These are phyloP conservation scores for Centropyge bicolor DNA, from an alignment of 2,797 vertebrate species.

Conservation along the genomic window DNA sequence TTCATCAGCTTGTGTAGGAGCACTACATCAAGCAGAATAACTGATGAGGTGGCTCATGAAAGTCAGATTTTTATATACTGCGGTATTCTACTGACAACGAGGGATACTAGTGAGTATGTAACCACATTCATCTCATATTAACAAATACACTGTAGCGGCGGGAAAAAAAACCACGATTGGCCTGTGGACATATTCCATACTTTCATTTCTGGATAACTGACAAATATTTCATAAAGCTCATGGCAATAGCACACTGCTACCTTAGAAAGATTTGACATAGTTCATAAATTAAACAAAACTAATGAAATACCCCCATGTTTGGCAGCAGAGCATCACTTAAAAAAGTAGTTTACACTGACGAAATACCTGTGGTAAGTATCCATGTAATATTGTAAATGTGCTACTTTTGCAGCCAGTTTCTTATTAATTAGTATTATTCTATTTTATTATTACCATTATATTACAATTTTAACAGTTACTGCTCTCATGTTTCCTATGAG, in stretches of 20 bases:
- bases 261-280: background rate
- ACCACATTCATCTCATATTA: slow-evolving; percentile 9
- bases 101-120: background rate
- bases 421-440: background rate
- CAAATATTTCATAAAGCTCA: background rate
- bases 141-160: background rate
- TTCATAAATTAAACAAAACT: background rate
- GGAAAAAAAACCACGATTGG: background rate
- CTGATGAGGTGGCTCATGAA: slow-evolving; percentile 30
- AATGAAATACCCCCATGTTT: too few species aligned
- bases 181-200: background rate
- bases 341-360: background rate
- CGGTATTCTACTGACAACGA: slow-evolving; percentile 10
- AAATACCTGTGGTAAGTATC: background rate
- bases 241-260: background rate
- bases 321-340: background rate
- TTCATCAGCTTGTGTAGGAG: slow-evolving; percentile 35
- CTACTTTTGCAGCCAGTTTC: slow-evolving; percentile 8
- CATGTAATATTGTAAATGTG: background rate
- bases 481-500: background rate
- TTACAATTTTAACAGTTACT: background rate
- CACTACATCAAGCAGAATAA: slow-evolving; percentile 33
- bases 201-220: background rate
- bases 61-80: slow-evolving; percentile 25
- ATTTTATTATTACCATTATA: too few species aligned